Conservation (phyloP, 2,113 vertebrate genomes). For the Nettapus auritus region DNA sequence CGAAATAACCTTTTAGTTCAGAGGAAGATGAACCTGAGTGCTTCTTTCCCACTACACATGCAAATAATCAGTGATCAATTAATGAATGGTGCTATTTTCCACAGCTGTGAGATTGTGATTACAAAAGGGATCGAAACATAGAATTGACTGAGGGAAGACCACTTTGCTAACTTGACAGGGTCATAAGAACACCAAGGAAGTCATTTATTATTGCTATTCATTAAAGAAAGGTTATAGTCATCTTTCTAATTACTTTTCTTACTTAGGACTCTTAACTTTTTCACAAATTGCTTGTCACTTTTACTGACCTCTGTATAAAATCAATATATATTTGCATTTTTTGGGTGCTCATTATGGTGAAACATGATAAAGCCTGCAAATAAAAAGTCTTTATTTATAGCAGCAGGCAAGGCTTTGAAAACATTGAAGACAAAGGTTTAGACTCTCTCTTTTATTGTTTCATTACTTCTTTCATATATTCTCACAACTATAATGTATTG, state of each 20-base stretch:
- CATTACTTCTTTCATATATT: neutral
- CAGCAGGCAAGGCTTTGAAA: neutral
- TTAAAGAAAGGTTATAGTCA: slow-evolving; percentile 72
- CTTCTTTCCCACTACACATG: neutral
- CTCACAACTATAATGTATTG: neutral
- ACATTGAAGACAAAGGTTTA: neutral
- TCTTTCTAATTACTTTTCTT: slow-evolving; percentile 78
- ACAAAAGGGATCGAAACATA: slow-evolving; percentile 51
- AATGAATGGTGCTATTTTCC: slow-evolving; percentile 50
- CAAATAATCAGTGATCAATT: slow-evolving; percentile 56
- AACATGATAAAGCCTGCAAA: slow-evolving; percentile 53
- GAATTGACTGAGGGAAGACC: slow-evolving; percentile 32
- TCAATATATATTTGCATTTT: slow-evolving; percentile 76
- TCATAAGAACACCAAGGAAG: slow-evolving; percentile 67
- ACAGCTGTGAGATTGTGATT: slow-evolving; percentile 47
- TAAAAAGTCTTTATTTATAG: slow-evolving; percentile 45
- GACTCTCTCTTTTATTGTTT: neutral
- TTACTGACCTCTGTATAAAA: slow-evolving; percentile 73
- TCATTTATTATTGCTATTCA: slow-evolving; percentile 76
- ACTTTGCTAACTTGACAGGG: slow-evolving; percentile 67
- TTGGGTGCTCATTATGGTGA: slow-evolving; percentile 64
- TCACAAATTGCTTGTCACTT: slow-evolving; percentile 70
- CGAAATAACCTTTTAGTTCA: slow-evolving; percentile 2
- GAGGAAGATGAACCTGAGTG: slow-evolving; percentile 25
- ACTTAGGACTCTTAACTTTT: slow-evolving; percentile 61